These are phyloP conservation scores for Grammomys surdaster DNA, from an alignment of 2,113 vertebrate species.

Conservation along the genomic window DNA sequence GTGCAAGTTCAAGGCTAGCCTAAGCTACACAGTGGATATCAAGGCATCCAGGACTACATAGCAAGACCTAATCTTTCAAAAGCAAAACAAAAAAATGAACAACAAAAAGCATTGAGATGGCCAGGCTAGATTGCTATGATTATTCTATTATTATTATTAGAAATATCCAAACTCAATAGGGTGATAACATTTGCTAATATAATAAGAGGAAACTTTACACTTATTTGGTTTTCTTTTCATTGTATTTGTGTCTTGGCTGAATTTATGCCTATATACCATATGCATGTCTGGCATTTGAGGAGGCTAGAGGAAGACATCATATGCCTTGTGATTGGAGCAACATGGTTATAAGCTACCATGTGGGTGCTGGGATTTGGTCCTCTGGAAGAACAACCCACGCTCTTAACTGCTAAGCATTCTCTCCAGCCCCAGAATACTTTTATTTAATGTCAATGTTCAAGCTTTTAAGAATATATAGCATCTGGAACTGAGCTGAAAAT, in stretches of 20 bases:
- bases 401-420: neutral
- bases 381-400: neutral
- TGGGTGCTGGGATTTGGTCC: neutral
- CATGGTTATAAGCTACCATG: neutral
- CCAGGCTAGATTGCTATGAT: neutral
- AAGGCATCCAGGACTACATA: neutral
- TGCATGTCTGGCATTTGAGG: neutral
- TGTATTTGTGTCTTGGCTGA: neutral
- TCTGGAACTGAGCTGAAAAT: neutral
- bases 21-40: neutral
- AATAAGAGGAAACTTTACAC: neutral
- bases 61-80: neutral
- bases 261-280: neutral
- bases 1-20: neutral
- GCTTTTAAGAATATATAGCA: neutral
- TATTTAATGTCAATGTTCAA: neutral
- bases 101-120: neutral
- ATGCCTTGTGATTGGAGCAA: neutral
- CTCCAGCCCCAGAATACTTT: neutral
- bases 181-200: neutral
- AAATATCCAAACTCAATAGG: neutral
- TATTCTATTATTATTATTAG: neutral
- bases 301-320: neutral
- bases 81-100: neutral
- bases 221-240: neutral